Evolutionary conservation across 1,140 invertebrate species (phyloP), one percentile per base, ranked within the genome.

Genomic region (Habropoda laboriosa): DNA sequence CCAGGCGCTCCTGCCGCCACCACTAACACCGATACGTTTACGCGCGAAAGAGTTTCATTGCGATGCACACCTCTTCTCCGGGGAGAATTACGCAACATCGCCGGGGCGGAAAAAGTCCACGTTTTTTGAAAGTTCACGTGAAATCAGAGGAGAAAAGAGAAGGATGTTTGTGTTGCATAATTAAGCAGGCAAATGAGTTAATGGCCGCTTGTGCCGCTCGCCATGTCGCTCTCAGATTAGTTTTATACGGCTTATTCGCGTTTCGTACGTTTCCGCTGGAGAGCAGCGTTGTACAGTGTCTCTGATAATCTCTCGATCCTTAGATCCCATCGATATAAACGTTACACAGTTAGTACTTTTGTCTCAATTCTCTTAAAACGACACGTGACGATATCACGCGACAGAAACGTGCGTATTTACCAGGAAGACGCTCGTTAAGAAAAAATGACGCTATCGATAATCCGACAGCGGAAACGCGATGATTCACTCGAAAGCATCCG

Each of bases 401-500:
- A n/a, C n/a, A 6, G 38, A 47, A 40, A 55, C 45, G 24, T 27
- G 16, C 24, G 38, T 16, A 6, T n/a, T 16, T 18, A 18, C 7
- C 12, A 18, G 12, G 61, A 8, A 38, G 27, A 16, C 32, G n/a
- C 10, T 35, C 42, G 32, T 60, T 40, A 49, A 71, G 58, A 64
- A 73, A n/a, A 57, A 64, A 63, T 72, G 27, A 61, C 38, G n/a
- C 27, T 24, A 38, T 53, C 32, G 57, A 40, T 70, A 40, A 30
- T 4, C 27, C 6, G 45, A 4, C 0, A 42, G n/a, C 64, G 61
- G 72, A 68, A 73, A 38, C 30, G 47, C 53, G 60, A 35, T 75
- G 51, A 83, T 83, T 75, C 77, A 73, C n/a, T 58, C 1, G 0
- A n/a, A 55, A 79, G 47, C 68, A n/a, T 73, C 53, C 60, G 53